Percentiles rank a stretch among this genome's conserved stretches.
These are phyloP conservation scores for Pollenia angustigena DNA, from an alignment of 2,888 invertebrate species.

Conservation along the genomic window DNA sequence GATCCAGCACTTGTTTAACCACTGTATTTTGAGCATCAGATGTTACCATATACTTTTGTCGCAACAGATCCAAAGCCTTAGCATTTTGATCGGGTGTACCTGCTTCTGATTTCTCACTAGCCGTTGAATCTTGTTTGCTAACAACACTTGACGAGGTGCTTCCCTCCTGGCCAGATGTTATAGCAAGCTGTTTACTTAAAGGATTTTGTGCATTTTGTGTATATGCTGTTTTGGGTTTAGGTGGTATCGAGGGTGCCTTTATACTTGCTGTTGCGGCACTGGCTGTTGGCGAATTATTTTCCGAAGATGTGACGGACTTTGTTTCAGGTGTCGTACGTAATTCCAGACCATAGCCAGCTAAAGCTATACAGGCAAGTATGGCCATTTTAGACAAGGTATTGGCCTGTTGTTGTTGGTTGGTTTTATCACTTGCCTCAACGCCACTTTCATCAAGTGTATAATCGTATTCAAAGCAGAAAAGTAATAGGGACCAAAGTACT, in stretches of 20 bases:
- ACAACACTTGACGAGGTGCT: slow-evolving; percentile 68
- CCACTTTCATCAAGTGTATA: slow-evolving; percentile 99
- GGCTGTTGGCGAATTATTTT: slow-evolving; percentile 66
- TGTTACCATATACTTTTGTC: slow-evolving; percentile 72
- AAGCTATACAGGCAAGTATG: slow-evolving; percentile 91
- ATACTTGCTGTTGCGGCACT: slow-evolving; percentile 55
- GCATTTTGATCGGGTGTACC: slow-evolving; percentile 78
- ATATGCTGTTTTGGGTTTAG: slow-evolving; percentile 78
- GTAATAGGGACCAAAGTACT: slow-evolving; percentile 95
- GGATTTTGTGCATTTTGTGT: slow-evolving; percentile 84
- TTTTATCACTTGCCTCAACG: slow-evolving; percentile 92
- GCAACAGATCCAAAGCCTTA: slow-evolving; percentile 68
- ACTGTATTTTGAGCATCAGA: slow-evolving; percentile 86
- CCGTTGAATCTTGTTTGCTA: slow-evolving; percentile 79
- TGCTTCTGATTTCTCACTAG: slow-evolving; percentile 78
- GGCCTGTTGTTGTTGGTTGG: slow-evolving; percentile 96
- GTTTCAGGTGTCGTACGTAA: slow-evolving; percentile 74
- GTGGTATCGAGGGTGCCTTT: slow-evolving; percentile 61
- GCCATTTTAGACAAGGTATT: slow-evolving; percentile 96
- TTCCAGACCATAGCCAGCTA: slow-evolving; percentile 88
- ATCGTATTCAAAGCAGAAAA: slow-evolving; percentile 97
- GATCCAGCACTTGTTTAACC: slow-evolving; percentile 87
- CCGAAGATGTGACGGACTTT: slow-evolving; percentile 59
- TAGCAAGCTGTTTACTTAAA: slow-evolving; percentile 82
- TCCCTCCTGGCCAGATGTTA: slow-evolving; percentile 75